Evolutionary conservation across 2,888 invertebrate species (phyloP).

Genomic region (Ctena decussata): DNA sequence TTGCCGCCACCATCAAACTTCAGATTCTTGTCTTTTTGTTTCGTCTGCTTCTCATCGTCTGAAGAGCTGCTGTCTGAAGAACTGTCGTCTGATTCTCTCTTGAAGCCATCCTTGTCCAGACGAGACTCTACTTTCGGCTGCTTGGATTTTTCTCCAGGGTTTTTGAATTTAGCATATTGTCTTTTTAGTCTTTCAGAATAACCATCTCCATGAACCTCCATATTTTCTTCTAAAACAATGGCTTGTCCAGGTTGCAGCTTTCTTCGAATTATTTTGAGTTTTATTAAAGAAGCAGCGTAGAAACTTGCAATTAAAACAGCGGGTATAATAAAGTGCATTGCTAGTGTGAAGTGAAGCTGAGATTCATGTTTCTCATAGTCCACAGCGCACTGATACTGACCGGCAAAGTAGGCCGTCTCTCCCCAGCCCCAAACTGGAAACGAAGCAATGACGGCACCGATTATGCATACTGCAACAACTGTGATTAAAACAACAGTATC

Average conservation of each 20-base stretch:
- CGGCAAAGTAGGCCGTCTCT: slow-evolving; percentile 55
- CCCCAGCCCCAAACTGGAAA: slow-evolving; percentile 77
- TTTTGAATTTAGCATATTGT: slow-evolving; percentile 68
- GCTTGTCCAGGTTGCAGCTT: slow-evolving; percentile 54
- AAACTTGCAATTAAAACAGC: slow-evolving; percentile 48
- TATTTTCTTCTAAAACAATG: slow-evolving; percentile 69
- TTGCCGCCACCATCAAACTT: neutral
- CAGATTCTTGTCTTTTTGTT: slow-evolving; percentile 7
- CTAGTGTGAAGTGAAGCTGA: slow-evolving; percentile 72
- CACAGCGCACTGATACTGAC: slow-evolving; percentile 74
- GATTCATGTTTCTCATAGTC: slow-evolving; percentile 65
- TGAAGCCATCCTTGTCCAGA: slow-evolving; percentile 55
- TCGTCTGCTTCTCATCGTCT: slow-evolving; percentile 52
- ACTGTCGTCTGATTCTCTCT: slow-evolving; percentile 49
- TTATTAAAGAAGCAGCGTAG: slow-evolving; percentile 66
- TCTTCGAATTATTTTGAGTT: slow-evolving; percentile 51
- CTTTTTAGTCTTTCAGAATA: slow-evolving; percentile 71
- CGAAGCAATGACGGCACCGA: slow-evolving; percentile 70
- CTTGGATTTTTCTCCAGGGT: slow-evolving; percentile 62
- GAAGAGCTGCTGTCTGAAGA: slow-evolving; percentile 54
- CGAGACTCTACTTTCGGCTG: slow-evolving; percentile 63
- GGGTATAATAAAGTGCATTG: slow-evolving; percentile 70
- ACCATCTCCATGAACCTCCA: slow-evolving; percentile 62
- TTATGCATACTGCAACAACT: slow-evolving; percentile 66
- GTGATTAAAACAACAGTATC: slow-evolving; percentile 66